Percentiles rank a stretch among this genome's conserved stretches.
phyloP scores from a whole-genome alignment of 2,113 vertebrate species.

The Oreochromis aureus region DNA sequence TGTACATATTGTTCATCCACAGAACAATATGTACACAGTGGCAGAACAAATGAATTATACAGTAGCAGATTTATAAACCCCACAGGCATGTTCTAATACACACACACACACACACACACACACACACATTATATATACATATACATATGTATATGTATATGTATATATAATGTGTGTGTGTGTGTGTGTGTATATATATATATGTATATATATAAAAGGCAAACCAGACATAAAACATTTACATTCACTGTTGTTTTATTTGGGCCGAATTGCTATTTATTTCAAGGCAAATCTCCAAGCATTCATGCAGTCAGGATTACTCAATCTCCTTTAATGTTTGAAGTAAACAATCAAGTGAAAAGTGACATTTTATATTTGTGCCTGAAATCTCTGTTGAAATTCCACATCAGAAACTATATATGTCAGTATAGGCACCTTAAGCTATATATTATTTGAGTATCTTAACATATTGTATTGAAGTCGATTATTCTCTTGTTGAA shows the following conservation, averaged over 20 bases:
- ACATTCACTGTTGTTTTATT: neutral
- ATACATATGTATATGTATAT: no score
- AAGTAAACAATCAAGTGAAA: neutral
- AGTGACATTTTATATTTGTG: neutral
- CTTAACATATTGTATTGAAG: neutral
- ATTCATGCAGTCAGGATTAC: neutral
- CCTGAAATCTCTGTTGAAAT: neutral
- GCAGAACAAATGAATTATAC: neutral
- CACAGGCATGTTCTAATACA: neutral
- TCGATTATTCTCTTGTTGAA: neutral
- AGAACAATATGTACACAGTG: neutral
- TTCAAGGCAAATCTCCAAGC: neutral
- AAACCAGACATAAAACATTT: neutral
- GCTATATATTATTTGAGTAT: neutral
- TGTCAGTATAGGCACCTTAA: neutral
- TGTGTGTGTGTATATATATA: neutral
- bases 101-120: no score
- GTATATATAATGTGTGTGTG: no score
- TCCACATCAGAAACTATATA: neutral
- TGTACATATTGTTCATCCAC: neutral
- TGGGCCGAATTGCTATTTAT: neutral
- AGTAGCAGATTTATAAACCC: neutral
- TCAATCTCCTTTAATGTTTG: neutral
- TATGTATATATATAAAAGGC: no score
- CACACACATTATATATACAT: no score